Evolutionary conservation across 2,113 vertebrate genomes (phyloP).

Genomic region (Mustelus asterias): DNA sequence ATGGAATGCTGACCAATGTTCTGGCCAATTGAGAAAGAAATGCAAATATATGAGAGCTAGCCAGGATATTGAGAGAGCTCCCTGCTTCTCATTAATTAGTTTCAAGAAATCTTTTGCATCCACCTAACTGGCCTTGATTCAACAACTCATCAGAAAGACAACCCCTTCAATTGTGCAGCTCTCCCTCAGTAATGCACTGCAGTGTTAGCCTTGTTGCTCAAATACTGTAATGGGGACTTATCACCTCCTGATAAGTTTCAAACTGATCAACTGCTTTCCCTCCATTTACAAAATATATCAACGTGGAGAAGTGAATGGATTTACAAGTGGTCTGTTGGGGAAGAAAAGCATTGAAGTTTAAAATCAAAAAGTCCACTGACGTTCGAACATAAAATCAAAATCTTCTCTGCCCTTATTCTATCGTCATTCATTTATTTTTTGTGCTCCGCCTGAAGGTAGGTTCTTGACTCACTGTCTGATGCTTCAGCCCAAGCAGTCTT

Average conservation of each 20-base stretch:
- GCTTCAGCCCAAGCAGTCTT: background rate
- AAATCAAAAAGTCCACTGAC: background rate
- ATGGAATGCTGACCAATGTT: background rate
- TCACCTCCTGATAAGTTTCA: background rate
- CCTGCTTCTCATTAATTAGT: background rate
- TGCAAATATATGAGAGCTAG: background rate
- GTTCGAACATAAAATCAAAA: background rate
- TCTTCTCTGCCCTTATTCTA: no score
- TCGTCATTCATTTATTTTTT: no score
- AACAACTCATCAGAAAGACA: background rate
- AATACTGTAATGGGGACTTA: background rate
- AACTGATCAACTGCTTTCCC: background rate
- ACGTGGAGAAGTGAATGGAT: background rate
- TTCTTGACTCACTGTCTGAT: background rate
- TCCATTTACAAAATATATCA: background rate
- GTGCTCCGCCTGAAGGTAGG: no score
- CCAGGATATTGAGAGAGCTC: background rate
- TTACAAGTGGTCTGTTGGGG: background rate
- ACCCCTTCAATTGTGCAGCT: no score
- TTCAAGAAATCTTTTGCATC: background rate
- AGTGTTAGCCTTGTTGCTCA: background rate
- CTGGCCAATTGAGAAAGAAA: background rate
- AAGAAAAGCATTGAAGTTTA: background rate
- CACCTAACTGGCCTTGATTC: background rate
- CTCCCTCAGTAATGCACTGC: no score